Evolutionary conservation across 1,140 invertebrate genomes (phyloP), one percentile per base, ranked within the genome.

Genomic region (Atopsyche davidsoni): DNA sequence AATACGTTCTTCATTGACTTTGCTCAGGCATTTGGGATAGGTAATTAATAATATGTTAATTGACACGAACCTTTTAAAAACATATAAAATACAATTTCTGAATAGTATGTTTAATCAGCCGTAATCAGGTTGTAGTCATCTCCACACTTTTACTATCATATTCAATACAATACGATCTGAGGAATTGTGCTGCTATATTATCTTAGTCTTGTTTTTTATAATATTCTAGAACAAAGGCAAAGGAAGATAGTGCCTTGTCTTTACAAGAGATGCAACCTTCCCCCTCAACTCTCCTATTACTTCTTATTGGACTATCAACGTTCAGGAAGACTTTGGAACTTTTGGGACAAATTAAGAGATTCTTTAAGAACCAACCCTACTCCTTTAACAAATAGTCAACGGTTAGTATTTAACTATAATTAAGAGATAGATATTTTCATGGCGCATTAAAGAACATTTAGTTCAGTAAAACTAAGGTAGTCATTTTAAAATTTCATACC

Each of bases 1-100:
- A 86, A 86, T 54, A 75, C 75, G 46, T 90, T 85, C 66, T 79
- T 86, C 53, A 69, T 83, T 1, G 80, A 80, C 49, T 85, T 81
- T 62, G 83, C 85, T 18, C 85, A 87, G 64, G 82, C 83, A 4
- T 64, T 84, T 51, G 79, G 80, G 58, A 83, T 90, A 46, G 79
- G 83, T 86, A 69, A 70, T 67, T 45, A 39, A 4, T 36, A 22
- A 14, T 10, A 25, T 44, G 4, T 6, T 44, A 28, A 24, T 28
- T n/a, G n/a, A n/a, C n/a, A 7, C 25, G 25, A 7, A 7, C 25
- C 7, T 28, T 7, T 28, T 28, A 28, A 7, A 28, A 7, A n/a
- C n/a, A 28, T 28, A 28, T 7, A 7, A 28, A 7, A 7, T n/a
- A n/a, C n/a, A n/a, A n/a, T n/a, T n/a, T n/a, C n/a, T n/a, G n/a